Conservation (phyloP, 2,888 invertebrate genomes). For the Rotaria macrura region DNA sequence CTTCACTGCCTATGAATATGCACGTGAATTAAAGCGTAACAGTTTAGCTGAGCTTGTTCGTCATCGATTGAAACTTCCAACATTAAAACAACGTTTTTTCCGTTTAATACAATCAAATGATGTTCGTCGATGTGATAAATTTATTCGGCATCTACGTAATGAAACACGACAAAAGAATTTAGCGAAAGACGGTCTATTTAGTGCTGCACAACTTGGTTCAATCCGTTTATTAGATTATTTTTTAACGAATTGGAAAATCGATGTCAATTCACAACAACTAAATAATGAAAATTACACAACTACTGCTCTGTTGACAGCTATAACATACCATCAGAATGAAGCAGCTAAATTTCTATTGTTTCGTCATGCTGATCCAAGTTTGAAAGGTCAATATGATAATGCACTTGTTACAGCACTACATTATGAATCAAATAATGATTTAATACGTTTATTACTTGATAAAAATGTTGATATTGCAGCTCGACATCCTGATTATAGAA, state of each 20-base stretch:
- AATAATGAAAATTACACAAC: neutral
- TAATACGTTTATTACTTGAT: slow-evolving; percentile 29
- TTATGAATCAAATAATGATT: slow-evolving; percentile 22
- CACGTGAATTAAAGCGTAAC: neutral
- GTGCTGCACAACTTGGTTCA: slow-evolving; percentile 25
- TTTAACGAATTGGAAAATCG: slow-evolving; percentile 5
- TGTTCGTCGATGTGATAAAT: neutral
- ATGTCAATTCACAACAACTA: neutral
- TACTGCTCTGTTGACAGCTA: slow-evolving; percentile 20
- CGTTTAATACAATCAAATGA: neutral
- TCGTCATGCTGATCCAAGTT: slow-evolving; percentile 10
- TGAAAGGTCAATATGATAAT: slow-evolving; percentile 25
- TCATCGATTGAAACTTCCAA: neutral
- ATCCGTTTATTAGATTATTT: slow-evolving; percentile 29
- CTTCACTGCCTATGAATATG: neutral
- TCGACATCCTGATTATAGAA: slow-evolving; percentile 21
- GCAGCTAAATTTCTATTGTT: slow-evolving; percentile 32
- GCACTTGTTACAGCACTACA: slow-evolving; percentile 26
- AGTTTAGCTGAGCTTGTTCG: neutral
- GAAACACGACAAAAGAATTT: neutral
- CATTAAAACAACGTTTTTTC: neutral
- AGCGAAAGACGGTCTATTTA: slow-evolving; percentile 4
- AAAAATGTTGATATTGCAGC: slow-evolving; percentile 30
- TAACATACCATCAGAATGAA: slow-evolving; percentile 23
- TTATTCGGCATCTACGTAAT: neutral